Conservation (phyloP, 2,797 vertebrate genomes). For the Danio jaintianensis region DNA sequence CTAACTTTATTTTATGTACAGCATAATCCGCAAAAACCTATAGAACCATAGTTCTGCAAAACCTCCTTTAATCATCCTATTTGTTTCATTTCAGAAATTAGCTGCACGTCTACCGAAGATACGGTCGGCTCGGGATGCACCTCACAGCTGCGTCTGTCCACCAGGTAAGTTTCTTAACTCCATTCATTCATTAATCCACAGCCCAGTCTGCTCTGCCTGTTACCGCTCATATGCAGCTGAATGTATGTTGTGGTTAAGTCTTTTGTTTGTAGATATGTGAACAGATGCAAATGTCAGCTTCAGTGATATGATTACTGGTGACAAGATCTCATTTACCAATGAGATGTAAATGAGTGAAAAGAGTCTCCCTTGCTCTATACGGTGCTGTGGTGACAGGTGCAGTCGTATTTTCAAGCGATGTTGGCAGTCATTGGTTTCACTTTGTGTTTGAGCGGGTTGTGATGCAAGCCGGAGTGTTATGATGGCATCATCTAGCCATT, state of each 20-base stretch:
- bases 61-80: conserved; percentile 13
- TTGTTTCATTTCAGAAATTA: conserved; percentile 73
- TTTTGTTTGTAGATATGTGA: conserved; percentile 36
- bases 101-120: conserved; percentile 75
- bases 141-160: conserved; percentile 78
- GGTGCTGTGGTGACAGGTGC: conserved; percentile 61
- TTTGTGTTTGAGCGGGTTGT: conserved; percentile 61
- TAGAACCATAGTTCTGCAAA: too few relatives aligned
- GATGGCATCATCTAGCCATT: conserved; percentile 55
- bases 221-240: conserved; percentile 49
- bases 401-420: conserved; percentile 59
- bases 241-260: conserved; percentile 46
- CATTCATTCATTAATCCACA: neutral
- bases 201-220: conserved; percentile 10
- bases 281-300: conserved; percentile 28
- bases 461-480: conserved; percentile 60
- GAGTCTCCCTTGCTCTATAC: conserved; percentile 14
- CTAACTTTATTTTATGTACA: neutral
- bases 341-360: conserved; percentile 26
- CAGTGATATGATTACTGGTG: neutral
- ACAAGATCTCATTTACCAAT: conserved; percentile 40
- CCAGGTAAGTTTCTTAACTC: conserved; percentile 72
- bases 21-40: too few relatives aligned
- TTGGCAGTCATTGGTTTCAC: conserved; percentile 53
- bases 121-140: conserved; percentile 74